Evolutionary conservation across 2,888 invertebrate genomes (phyloP).

Genomic region (Tenthredo amoena): DNA sequence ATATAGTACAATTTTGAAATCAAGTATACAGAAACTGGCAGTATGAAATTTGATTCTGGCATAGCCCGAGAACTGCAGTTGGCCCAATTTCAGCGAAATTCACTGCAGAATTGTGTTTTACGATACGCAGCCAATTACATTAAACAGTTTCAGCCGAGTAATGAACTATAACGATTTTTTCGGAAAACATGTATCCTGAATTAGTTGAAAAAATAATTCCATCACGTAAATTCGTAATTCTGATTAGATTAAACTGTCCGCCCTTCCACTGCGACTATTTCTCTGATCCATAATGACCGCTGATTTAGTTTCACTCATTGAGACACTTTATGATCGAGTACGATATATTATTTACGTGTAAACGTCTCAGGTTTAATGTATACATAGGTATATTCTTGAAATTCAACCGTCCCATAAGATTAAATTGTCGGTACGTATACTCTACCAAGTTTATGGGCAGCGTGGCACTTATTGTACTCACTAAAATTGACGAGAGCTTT

Average conservation of each 20-base stretch:
- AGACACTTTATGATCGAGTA: background rate
- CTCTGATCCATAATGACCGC: background rate
- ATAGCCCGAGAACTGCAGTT: background rate
- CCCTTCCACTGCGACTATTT: background rate
- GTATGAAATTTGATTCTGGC: background rate
- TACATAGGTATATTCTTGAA: background rate
- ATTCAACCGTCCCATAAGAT: background rate
- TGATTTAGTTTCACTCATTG: background rate
- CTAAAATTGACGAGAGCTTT: slow-evolving; percentile 21
- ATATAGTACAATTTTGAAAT: background rate
- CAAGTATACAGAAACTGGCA: background rate
- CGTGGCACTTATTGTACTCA: slow-evolving; percentile 15
- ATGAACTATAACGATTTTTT: background rate
- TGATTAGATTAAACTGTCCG: background rate
- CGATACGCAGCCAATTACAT: background rate
- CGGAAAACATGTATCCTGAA: background rate
- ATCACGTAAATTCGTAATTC: background rate
- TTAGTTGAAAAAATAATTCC: background rate
- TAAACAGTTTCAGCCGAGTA: background rate
- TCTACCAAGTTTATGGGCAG: background rate
- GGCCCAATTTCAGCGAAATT: slow-evolving; percentile 2
- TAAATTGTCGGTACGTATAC: background rate
- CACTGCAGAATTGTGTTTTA: slow-evolving; percentile 2
- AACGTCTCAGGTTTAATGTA: background rate
- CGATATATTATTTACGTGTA: background rate